Base-by-base conservation (phyloP, 2,888 invertebrate genomes). In the Tetrapedia diversipes region DNA sequence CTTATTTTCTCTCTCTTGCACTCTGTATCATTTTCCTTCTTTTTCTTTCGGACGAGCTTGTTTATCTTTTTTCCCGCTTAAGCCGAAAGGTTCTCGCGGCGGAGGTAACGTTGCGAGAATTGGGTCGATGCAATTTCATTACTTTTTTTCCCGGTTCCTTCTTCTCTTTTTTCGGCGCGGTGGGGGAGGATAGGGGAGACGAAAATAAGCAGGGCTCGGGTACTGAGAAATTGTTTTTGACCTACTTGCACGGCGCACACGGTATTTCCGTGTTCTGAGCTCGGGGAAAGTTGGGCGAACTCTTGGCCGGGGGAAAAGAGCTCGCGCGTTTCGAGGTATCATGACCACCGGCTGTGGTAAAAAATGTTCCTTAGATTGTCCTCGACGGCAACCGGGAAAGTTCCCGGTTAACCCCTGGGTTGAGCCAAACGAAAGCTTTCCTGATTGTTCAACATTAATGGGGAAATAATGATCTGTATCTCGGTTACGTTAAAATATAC, bases 41-140 rank as follows among this genome's bases (percentile, higher is more conserved):
- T n/a, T n/a, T n/a, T n/a, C n/a, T n/a, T n/a, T n/a, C n/a, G n/a
- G n/a, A n/a, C n/a, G n/a, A n/a, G n/a, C n/a, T n/a, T n/a, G n/a
- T n/a, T n/a, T n/a, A n/a, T n/a, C n/a, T n/a, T n/a, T n/a, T n/a
- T n/a, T n/a, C n/a, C n/a, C n/a, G n/a, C n/a, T 11, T 10, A 29
- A 51, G n/a, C 29, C 29, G 0, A 19, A 14, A 24, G 22, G 1
- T 41, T 14, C 10, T 22, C 27, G 27, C 45, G 19, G n/a, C 10
- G 45, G 24, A 27, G 24, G 24, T 34, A 32, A 34, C 27, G 24
- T 45, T 3, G n/a, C 11, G 22, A 32, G 34, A 66, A 57, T 57
- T 66, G 34, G 65, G 45, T 34, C 65, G 22, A 57, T 45, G 56
- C 34, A 57, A 51, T 67, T 49, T 61, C 67, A 29, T 39, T 19